Percentiles rank a stretch among this genome's conserved stretches.
phyloP scores from a whole-genome alignment of 2,797 vertebrate species.

The Ciconia nigra region DNA sequence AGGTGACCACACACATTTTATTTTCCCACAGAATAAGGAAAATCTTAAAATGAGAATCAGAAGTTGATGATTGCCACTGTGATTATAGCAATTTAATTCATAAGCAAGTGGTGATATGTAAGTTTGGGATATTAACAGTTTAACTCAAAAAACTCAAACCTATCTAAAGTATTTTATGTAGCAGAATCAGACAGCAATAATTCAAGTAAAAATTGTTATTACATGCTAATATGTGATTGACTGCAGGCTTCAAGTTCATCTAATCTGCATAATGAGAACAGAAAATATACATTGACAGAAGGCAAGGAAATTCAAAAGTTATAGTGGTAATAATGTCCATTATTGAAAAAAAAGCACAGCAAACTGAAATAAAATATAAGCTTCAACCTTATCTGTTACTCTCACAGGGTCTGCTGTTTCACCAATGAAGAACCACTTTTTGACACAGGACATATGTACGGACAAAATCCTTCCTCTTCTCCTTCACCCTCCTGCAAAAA shows the following conservation, averaged over 20 bases:
- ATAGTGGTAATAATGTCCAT: not conserved
- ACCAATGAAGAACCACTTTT: not conserved
- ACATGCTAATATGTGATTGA: not conserved
- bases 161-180: not conserved
- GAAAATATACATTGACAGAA: not conserved
- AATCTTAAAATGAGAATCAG: not conserved
- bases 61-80: not conserved
- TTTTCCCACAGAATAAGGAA: not conserved
- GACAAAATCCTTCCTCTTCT: not conserved
- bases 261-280: not conserved
- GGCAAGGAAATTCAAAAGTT: not conserved
- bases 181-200: not conserved
- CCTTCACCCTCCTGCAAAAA: not conserved
- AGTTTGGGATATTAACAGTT: not conserved
- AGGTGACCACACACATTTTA: not conserved
- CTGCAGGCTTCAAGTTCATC: not conserved
- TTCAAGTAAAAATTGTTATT: not conserved
- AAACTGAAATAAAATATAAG: not conserved
- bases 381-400: not conserved
- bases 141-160: not conserved
- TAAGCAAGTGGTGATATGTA: not conserved
- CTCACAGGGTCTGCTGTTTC: not conserved
- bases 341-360: not conserved
- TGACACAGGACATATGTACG: not conserved
- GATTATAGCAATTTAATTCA: not conserved